These are phyloP conservation scores for Pristiophorus japonicus DNA, from an alignment of 2,113 vertebrate species.

Conservation along the genomic window DNA sequence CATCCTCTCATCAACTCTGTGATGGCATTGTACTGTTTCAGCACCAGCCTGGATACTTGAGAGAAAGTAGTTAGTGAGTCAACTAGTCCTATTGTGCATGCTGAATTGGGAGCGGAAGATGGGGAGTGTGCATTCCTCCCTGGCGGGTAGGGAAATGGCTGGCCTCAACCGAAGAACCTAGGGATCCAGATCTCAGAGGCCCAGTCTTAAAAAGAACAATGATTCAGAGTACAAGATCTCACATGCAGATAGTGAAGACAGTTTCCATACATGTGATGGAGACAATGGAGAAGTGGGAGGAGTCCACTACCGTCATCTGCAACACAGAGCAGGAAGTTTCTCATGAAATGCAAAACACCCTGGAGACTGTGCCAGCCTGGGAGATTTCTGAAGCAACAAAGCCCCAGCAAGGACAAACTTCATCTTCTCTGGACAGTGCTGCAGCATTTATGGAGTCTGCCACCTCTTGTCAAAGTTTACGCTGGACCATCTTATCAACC, in stretches of 20 bases:
- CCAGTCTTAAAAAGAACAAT: background rate
- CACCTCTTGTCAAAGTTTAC: background rate
- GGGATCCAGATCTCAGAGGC: background rate
- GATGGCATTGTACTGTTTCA: background rate
- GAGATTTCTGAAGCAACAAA: background rate
- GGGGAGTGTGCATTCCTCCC: background rate
- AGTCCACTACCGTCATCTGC: background rate
- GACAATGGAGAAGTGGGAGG: background rate
- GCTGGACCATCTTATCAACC: background rate
- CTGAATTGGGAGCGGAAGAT: background rate
- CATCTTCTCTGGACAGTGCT: too few species aligned
- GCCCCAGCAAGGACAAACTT: background rate
- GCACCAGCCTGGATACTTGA: background rate
- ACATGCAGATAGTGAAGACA: background rate
- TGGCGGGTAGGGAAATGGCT: background rate
- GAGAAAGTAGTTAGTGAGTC: background rate
- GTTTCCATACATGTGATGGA: too few species aligned
- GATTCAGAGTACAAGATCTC: background rate
- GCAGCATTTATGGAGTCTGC: background rate
- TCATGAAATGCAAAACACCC: background rate
- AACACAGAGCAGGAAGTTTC: background rate
- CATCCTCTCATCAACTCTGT: background rate
- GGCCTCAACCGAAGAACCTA: background rate
- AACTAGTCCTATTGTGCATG: background rate
- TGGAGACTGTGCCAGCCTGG: background rate